Percentiles rank a stretch among this genome's conserved stretches.
Conservation (phyloP, 2,113 vertebrate genomes). For the Tragelaphus buxtoni region DNA sequence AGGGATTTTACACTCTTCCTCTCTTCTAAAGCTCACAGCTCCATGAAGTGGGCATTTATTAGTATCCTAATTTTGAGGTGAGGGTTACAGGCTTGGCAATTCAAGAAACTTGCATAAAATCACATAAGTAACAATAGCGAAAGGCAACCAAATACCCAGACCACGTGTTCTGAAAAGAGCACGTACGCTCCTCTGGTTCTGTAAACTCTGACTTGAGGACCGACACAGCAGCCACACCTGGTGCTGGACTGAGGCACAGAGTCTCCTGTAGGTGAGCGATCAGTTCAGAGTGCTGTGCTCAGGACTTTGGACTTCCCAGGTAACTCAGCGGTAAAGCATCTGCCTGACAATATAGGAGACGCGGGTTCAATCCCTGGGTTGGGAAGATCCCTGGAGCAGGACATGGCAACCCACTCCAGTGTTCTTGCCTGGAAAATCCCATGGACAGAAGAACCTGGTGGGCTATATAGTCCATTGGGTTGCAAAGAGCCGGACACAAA, state of each 20-base stretch:
- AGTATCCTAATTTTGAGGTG: background rate
- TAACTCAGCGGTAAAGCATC: background rate
- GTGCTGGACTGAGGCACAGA: background rate
- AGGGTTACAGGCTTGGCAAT: background rate
- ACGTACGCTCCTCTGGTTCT: accelerated
- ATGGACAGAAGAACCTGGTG: background rate
- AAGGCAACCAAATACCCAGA: background rate
- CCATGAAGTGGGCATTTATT: background rate
- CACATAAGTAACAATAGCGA: background rate
- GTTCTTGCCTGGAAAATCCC: background rate
- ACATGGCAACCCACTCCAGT: background rate
- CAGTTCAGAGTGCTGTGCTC: background rate
- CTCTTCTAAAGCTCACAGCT: background rate
- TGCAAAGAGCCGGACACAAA: background rate
- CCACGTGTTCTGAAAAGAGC: background rate
- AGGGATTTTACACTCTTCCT: background rate
- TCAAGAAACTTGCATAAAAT: background rate
- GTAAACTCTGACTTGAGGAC: background rate
- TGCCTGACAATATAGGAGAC: background rate
- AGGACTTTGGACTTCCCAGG: background rate
- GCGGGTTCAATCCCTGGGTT: background rate
- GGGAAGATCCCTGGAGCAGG: background rate
- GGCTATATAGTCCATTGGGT: background rate
- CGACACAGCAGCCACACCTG: background rate
- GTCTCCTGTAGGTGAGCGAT: background rate